Conservation (phyloP, 2,113 vertebrate species). For the Spheniscus mendiculus region DNA sequence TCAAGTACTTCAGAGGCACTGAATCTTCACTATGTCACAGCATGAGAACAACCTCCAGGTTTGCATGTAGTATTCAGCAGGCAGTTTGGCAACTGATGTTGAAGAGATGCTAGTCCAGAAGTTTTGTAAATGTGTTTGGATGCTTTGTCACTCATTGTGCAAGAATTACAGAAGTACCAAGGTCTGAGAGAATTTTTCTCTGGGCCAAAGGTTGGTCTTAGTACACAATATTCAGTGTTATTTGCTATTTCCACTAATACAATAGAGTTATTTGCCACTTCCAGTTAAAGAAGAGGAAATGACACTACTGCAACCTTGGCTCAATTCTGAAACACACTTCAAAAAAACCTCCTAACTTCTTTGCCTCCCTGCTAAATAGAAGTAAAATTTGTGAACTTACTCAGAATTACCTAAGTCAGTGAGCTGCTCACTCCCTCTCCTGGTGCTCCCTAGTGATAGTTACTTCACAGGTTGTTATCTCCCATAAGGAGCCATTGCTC, state of each 20-base stretch:
- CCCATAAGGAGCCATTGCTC: background rate
- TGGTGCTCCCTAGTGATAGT: background rate
- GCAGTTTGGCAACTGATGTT: background rate
- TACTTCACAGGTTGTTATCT: background rate
- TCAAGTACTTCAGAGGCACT: background rate
- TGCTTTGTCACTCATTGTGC: background rate
- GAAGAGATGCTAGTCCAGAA: background rate
- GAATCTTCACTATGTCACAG: background rate
- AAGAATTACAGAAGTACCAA: background rate
- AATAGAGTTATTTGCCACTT: background rate
- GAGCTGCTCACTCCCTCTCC: background rate
- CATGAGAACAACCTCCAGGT: background rate
- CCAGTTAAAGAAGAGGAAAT: background rate
- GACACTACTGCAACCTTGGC: background rate
- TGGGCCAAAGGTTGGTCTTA: background rate
- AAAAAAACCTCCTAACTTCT: background rate
- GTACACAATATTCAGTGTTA: background rate
- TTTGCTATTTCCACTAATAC: background rate
- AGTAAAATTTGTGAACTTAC: background rate
- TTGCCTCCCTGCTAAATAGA: background rate
- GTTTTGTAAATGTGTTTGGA: background rate
- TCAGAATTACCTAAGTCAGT: background rate
- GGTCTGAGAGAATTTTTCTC: background rate
- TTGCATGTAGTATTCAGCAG: accelerated
- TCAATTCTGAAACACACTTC: background rate